These are phyloP conservation scores for Apteryx owenii DNA, from an alignment of 2,113 vertebrate species.

Conservation along the genomic window DNA sequence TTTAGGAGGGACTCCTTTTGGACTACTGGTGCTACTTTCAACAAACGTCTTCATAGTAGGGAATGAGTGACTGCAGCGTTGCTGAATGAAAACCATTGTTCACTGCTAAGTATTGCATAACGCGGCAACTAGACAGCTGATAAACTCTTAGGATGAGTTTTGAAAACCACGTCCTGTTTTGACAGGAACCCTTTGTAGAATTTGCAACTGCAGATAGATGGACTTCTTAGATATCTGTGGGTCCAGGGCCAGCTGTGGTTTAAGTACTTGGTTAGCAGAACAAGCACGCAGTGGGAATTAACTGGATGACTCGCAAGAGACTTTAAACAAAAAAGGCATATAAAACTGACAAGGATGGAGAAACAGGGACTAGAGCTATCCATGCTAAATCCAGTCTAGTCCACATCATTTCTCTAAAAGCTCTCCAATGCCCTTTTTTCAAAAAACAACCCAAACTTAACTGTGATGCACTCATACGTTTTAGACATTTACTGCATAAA, in stretches of 20 bases:
- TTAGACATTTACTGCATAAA: background rate
- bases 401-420: background rate
- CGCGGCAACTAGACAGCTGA: background rate
- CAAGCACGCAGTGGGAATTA: background rate
- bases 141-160: slow-evolving; percentile 8
- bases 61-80: background rate
- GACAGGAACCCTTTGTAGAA: background rate
- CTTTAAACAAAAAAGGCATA: background rate
- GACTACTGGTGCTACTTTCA: background rate
- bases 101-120: background rate
- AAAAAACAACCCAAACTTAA: background rate
- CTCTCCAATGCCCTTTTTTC: background rate
- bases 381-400: background rate
- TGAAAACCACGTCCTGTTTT: slow-evolving; percentile 37
- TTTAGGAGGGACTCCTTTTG: background rate
- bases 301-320: background rate
- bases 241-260: background rate
- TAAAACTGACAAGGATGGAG: background rate
- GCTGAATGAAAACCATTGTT: background rate
- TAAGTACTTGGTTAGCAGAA: slow-evolving; percentile 6
- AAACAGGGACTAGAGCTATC: background rate
- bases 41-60: background rate
- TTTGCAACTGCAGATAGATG: background rate
- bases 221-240: background rate
- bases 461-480: background rate